Base-by-base conservation (phyloP, 2,113 vertebrate species). In the Cyprinus carpio region DNA sequence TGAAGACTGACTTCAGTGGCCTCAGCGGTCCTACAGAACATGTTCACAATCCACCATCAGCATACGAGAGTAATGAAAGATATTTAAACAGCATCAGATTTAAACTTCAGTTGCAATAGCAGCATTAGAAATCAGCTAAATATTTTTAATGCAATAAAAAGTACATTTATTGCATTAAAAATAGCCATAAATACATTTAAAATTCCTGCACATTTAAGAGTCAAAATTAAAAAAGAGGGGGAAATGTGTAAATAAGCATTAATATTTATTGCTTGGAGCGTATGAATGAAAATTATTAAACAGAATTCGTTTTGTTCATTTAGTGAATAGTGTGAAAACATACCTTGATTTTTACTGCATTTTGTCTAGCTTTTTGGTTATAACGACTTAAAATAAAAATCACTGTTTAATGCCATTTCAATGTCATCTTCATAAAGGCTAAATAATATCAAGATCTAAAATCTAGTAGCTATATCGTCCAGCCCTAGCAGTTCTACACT, bases 361-460 rank as follows among this genome's bases (percentile, higher is more conserved):
- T 25, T 62, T 6, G 27, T 1, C 27, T n/a, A 27, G 12, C 25
- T 2, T 27, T 29, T 64, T 27, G n/a, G 60, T 64, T 27, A 5
- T 27, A 15, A 62, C 2, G 10, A 25, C 31, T 34, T 34, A 34
- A 34, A 31, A 31, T 2, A 31, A 34, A 34, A 37, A 37, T 37
- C 37, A 6, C 58, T 11, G 58, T 11, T 25, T 25, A 9, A 58
- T 58, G 54, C 20, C 9, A 60, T n/a, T 60, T 60, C 23, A 64
- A 65, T 13, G 12, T 29, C 11, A 25, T 46, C 43, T 46, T 46
- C 29, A 69, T 65, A 34, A 15, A 69, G 3, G 29, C 29, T 20
- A 8, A 67, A 18, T 18, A 8, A 67, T 18, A 34, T 67, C 15
- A 67, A 9, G 43, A 99, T 40, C 6, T 65, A 58, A 18, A 9